Conservation (phyloP, 2,888 invertebrate genomes). For the Notodonta ziczac region DNA sequence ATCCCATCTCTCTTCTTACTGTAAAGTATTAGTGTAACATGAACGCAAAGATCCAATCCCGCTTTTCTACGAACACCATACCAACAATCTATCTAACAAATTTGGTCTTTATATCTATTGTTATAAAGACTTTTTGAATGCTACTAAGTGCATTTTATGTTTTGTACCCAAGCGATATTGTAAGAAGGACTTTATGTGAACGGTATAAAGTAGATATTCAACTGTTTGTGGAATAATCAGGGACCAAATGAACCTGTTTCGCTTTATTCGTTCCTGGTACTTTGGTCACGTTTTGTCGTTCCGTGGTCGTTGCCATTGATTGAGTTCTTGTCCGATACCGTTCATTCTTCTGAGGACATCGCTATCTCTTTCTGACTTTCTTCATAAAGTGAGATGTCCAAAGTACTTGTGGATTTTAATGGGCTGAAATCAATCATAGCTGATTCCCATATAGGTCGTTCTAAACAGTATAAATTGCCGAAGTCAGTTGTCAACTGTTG, state of each 20-base stretch:
- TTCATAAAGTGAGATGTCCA: neutral
- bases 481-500: neutral
- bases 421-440: too few species aligned
- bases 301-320: slow-evolving; percentile 42
- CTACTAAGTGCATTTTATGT: neutral
- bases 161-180: neutral
- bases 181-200: slow-evolving; percentile 16
- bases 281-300: slow-evolving; percentile 59
- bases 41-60: slow-evolving; percentile 22
- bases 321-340: slow-evolving; percentile 24
- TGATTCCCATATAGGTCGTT: too few species aligned
- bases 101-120: slow-evolving; percentile 5
- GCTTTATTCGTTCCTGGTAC: slow-evolving; percentile 49
- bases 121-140: slow-evolving; percentile 19
- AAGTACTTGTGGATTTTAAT: too few species aligned
- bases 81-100: neutral
- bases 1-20: slow-evolving; percentile 56
- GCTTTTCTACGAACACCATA: neutral
- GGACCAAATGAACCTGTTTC: slow-evolving; percentile 16
- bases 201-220: slow-evolving; percentile 19
- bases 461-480: too few species aligned
- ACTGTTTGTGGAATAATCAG: slow-evolving; percentile 9
- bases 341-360: neutral
- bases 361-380: neutral
- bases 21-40: slow-evolving; percentile 54